Evolutionary conservation across 1,140 invertebrate species (phyloP).

Genomic region (Macrobrachium rosenbergii): DNA sequence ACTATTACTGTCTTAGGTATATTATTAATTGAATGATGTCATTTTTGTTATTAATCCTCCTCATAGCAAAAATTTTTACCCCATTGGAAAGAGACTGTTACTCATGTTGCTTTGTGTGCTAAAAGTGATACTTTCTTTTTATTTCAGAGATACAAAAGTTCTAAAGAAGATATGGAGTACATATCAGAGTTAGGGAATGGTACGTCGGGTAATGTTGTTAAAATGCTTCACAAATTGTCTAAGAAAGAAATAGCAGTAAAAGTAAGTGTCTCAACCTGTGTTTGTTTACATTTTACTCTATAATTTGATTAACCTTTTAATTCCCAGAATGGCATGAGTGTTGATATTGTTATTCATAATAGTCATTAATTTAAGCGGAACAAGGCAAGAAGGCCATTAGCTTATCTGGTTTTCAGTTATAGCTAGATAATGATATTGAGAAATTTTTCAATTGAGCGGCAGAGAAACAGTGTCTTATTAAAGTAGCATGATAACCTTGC

Average conservation of each 20-base stretch:
- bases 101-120: constrained; percentile 7
- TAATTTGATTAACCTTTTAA: background rate
- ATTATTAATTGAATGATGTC: too few species aligned
- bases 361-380: background rate
- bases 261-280: constrained; percentile 72
- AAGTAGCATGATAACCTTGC: too few species aligned
- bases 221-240: constrained; percentile 92
- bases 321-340: background rate
- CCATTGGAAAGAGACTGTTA: background rate
- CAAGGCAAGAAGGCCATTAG: background rate
- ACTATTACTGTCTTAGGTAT: too few species aligned
- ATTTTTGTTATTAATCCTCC: too few species aligned
- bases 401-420: too few species aligned
- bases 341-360: too few species aligned
- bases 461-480: too few species aligned
- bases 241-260: constrained; percentile 93
- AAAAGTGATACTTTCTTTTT: constrained; percentile 72
- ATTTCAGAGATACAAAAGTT: constrained; percentile 83
- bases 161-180: constrained; percentile 83
- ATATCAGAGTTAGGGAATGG: constrained; percentile 94
- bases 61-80: too few species aligned
- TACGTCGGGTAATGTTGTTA: constrained; percentile 97
- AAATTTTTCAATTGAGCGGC: too few species aligned
- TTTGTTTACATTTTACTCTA: constrained; percentile 7
- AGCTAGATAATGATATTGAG: too few species aligned